phyloP scores from a whole-genome alignment of 2,888 invertebrate genomes.

The Lithophane socia region DNA sequence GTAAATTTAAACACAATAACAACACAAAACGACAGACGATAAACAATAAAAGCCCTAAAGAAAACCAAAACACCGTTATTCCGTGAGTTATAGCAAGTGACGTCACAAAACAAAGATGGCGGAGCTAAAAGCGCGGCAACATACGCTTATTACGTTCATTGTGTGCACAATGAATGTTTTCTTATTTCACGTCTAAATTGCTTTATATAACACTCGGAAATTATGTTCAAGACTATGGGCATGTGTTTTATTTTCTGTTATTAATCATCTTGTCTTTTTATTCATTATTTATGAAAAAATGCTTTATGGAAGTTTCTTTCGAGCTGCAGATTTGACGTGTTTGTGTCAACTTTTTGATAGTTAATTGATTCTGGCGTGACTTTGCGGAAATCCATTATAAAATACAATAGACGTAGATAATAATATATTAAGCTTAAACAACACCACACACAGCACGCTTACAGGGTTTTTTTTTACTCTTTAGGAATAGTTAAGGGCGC shows the following conservation, averaged over 20 bases:
- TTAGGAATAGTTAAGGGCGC: no score
- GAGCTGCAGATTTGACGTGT: not conserved
- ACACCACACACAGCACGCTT: no score
- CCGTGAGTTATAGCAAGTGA: conserved; percentile 35
- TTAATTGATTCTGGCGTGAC: no score
- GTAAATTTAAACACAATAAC: conserved; percentile 5
- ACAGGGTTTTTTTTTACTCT: no score
- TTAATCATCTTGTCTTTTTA: conserved; percentile 7
- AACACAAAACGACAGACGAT: conserved; percentile 19
- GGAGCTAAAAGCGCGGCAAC: conserved; percentile 39
- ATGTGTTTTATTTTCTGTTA: conserved; percentile 29
- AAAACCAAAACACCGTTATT: conserved; percentile 28
- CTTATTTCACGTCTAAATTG: conserved; percentile 45
- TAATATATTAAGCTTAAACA: no score
- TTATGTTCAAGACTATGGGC: conserved; percentile 23
- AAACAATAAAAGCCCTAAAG: conserved; percentile 9
- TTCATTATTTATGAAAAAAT: not conserved
- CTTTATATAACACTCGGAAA: conserved; percentile 38
- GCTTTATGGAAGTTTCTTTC: not conserved
- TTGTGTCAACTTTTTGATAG: not conserved
- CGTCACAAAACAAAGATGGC: conserved; percentile 58
- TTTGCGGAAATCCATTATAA: no score
- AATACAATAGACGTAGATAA: no score
- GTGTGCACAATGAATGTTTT: conserved; percentile 49
- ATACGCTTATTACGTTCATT: conserved; percentile 46